A percentile compares a stretch with the other conserved stretches of the same genome.
phyloP scores from a whole-genome alignment of 1,140 invertebrate genomes.

The Sitobion miscanthi region DNA sequence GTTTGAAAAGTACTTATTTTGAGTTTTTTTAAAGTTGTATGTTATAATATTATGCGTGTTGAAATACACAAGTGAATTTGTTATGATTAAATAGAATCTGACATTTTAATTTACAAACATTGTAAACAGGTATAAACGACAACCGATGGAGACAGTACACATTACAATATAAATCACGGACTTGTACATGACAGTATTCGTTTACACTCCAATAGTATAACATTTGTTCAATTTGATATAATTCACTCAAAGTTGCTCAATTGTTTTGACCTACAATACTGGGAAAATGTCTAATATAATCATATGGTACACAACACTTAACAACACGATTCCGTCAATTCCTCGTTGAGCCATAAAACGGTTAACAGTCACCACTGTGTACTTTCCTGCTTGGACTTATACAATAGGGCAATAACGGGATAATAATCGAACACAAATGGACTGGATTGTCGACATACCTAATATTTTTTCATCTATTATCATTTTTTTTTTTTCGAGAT shows the following conservation, averaged over 20 bases:
- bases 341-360: background rate
- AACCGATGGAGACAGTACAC: background rate
- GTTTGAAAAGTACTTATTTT: background rate
- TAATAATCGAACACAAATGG: background rate
- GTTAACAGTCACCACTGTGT: background rate
- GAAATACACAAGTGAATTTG: background rate
- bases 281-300: background rate
- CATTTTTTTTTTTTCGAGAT: background rate
- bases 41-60: no score
- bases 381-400: background rate
- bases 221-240: background rate
- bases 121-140: background rate
- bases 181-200: background rate
- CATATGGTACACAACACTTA: background rate
- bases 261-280: background rate
- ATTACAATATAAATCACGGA: background rate
- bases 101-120: background rate
- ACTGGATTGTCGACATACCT: background rate
- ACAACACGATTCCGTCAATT: background rate
- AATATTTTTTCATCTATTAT: background rate
- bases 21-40: background rate
- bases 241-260: background rate
- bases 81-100: background rate
- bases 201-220: background rate
- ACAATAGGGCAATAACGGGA: background rate